Evolutionary conservation across 2,113 vertebrate genomes (phyloP).

Genomic region (Lepus americanus): DNA sequence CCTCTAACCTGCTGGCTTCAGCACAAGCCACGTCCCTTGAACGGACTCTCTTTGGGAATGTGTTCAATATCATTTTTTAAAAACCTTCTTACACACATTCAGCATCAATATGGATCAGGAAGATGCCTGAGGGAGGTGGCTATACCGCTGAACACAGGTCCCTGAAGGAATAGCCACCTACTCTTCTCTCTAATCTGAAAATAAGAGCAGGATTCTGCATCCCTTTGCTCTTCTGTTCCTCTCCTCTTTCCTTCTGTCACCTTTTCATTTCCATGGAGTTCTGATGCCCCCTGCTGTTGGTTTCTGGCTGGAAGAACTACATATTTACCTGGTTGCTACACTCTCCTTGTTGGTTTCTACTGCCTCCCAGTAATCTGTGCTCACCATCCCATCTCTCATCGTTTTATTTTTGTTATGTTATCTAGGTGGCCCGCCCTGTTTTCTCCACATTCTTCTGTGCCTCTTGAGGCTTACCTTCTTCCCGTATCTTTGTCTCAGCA

Average conservation of each 20-base stretch:
- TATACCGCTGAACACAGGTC: background rate
- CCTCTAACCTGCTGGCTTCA: background rate
- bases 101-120: background rate
- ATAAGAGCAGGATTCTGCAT: background rate
- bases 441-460: background rate
- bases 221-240: background rate
- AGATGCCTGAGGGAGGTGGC: no score
- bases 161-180: background rate
- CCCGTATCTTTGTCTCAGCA: background rate
- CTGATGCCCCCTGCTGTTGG: slow-evolving; percentile 86
- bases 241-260: no score
- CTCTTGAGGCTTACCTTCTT: background rate
- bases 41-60: background rate
- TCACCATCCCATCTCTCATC: background rate
- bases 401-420: background rate
- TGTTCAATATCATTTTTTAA: background rate
- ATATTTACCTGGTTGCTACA: background rate
- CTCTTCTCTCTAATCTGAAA: background rate
- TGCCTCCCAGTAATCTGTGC: background rate
- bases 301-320: background rate
- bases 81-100: background rate
- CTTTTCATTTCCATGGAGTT: slow-evolving; percentile 79
- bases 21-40: background rate
- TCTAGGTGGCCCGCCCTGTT: background rate
- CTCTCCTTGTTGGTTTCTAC: background rate